Base-by-base conservation (phyloP, 2,113 vertebrate species). In the human (Homo sapiens) region DNA sequence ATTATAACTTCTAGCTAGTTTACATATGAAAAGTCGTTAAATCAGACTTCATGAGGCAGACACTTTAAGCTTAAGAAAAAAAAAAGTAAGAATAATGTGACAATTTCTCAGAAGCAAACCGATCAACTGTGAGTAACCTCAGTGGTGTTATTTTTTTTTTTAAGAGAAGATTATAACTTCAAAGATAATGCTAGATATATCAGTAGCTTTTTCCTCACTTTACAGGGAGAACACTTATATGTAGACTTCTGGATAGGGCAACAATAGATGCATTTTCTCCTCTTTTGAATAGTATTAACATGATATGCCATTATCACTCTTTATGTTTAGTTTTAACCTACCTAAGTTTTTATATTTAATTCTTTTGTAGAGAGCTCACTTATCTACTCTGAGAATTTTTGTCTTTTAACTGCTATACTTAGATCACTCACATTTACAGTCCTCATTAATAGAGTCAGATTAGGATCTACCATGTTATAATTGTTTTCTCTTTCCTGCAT, bases 1-100 rank as follows among this genome's bases (percentile, higher is more conserved):
- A 88, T 81, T 85, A 90, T 93, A 96, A 91, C 14, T 75, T 96
- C 32, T 64, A 70, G 8, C 76, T 94, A 35, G 57, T 93, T 91
- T 94, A 76, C 85, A 66, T 93, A 81, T 76, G 35, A 89, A 85
- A 93, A 76, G 35, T 66, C 50, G 32, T 96, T 81, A 97, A 94
- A 40, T 70, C 86, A 43, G 55, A 73, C 66, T 96, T 81, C 25
- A 92, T 43, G 22, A 82, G 14, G 80, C 57, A 96, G 50, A 79
- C 18, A 81, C 91, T 80, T 59, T 90, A 72, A 87, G 0, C 75
- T 61, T 70, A 27, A 90, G 70, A 13, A 70, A 32, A 64, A 64
- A 40, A 94, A 66, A 43, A 6, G 16, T 57, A 78, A 83, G n/a
- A 91, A 83, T 61, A 75, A 89, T 35, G 32, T 61, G 57, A 43